Base-by-base conservation (phyloP, 2,888 invertebrate species). In the Torymus aiolomorphi region DNA sequence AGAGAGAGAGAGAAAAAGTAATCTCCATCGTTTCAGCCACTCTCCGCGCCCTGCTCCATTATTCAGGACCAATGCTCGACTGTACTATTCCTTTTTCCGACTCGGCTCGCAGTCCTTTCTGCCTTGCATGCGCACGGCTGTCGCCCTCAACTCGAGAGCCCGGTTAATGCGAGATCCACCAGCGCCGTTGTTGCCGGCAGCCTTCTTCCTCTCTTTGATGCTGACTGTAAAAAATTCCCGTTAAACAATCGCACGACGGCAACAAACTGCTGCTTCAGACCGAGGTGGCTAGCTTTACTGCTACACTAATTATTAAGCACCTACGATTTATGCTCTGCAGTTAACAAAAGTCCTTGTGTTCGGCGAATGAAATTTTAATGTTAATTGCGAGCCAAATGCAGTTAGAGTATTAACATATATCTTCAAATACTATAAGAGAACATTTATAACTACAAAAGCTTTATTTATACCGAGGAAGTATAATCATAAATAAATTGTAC, bases 11-110 rank as follows among this genome's bases (percentile, higher is more conserved):
- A n/a, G n/a, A n/a, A n/a, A 61, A 76, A 80, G 76, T 72, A 73
- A 80, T 80, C 69, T 76, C 62, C 63, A 72, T 76, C 57, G 72
- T 62, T 80, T 69, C 69, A 80, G 67, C 66, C 69, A 73, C 76
- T 80, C 76, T 49, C 13, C n/a, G 56, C 61, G 62, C 51, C 51
- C 52, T 76, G 52, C 56, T 80, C 65, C 76, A 76, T 80, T 76
- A 80, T 76, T 80, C 76, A 80, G 18, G 66, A 76, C 73, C 67
- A 61, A 76, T 76, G 69, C 63, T 73, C 56, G 54, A 16, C 61
- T 13, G 52, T 42, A 56, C 56, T 31, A 12, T 13, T 62, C 20
- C n/a, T 65, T 76, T 63, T 69, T 62, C 67, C 31, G 4, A 24
- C n/a, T 69, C 65, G 24, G n/a, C 67, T 65, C 62, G 56, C 56